Evolutionary conservation across 2,797 vertebrate genomes (phyloP), one percentile per base, ranked within the genome.

Genomic region (Diceros bicornis): DNA sequence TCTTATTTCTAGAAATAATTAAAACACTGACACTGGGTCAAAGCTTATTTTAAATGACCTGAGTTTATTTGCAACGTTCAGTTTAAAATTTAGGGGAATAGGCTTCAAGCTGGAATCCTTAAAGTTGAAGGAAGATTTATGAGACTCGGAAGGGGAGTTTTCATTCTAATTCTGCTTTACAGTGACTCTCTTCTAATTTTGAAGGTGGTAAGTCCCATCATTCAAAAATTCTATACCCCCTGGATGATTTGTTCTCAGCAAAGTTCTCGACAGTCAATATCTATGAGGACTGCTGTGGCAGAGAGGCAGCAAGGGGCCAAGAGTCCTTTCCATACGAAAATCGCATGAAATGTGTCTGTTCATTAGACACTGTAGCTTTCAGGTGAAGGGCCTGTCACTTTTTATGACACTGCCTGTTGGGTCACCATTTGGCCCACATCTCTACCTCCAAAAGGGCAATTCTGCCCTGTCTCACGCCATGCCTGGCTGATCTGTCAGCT

Each of bases 401-500:
- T 29, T 25, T 37, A 29, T 0, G 62, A 34, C 75, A 52, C 50
- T 23, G 37, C 20, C 29, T 52, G 29, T 23, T 29, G 59, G 50
- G 55, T 83, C 6, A 72, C 47, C 17, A 3, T 21, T 47, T 34
- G 75, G 81, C 3, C 37, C 52, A 44, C 55, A 75, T 75, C 64
- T 75, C 77, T 64, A n/a, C 44, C 64, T 93, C 66, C 25, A 1
- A 55, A 74, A 68, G 16, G 75, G 52, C 44, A 11, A 18, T 59
- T 69, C 25, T 2, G 1, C 8, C 27, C 62, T 29, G 57, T 10
- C n/a, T 66, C 37, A n/a, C 0, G 8, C 44, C 37, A 64, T 0
- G 1, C 47, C 34, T 14, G 57, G 68, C 29, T 90, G 34, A 23
- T 16, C 20, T 75, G 72, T 91, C 41, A 41, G 89, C 50, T 71